Base-by-base conservation (phyloP, 2,797 vertebrate genomes). In the Salarias fasciatus region DNA sequence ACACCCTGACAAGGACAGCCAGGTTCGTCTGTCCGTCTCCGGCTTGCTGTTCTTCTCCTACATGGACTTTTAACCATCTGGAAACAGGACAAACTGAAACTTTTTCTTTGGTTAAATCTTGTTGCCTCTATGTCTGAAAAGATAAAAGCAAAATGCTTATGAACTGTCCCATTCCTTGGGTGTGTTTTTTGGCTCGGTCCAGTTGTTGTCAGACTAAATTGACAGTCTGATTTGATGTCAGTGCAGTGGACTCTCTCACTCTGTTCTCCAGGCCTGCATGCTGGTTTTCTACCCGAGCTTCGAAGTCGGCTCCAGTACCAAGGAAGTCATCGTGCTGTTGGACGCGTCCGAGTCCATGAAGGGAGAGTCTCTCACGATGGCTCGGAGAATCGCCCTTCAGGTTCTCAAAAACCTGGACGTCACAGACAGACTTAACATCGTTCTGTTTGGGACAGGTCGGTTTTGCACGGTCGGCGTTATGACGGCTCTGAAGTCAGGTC, bases 231-330 rank as follows among this genome's bases (percentile, higher is more conserved):
- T n/a, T n/a, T n/a, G n/a, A n/a, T n/a, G n/a, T n/a, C n/a, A 6
- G 5, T 13, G 33, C 11, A 33, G 13, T 13, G 15, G 9, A 1
- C 9, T 8, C 13, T 46, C 6, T 4, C 6, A 0, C 8, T 5
- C 9, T 38, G 49, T 59, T 29, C 55, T 64, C 0, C 33, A 97
- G 95, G 94, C 94, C 56, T 96, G 94, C 76, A 95, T 96, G 94
- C 77, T 97, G 72, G 93, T 97, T 31, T 96, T 97, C 86, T 94
- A 95, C 49, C 93, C 95, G 6, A 65, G 93, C 28, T 94, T 96
- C 60, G 68, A 80, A 7, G 11, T 31, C 7, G 5, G 7, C 7
- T 64, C 63, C 0, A 61, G 31, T 3, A 48, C 53, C 1, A 78
- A 60, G 10, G 92, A 95, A 84, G 83, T 94, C 10, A 8, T 96